phyloP scores from a whole-genome alignment of 2,113 vertebrate genomes.

The Cryptotis parvus region DNA sequence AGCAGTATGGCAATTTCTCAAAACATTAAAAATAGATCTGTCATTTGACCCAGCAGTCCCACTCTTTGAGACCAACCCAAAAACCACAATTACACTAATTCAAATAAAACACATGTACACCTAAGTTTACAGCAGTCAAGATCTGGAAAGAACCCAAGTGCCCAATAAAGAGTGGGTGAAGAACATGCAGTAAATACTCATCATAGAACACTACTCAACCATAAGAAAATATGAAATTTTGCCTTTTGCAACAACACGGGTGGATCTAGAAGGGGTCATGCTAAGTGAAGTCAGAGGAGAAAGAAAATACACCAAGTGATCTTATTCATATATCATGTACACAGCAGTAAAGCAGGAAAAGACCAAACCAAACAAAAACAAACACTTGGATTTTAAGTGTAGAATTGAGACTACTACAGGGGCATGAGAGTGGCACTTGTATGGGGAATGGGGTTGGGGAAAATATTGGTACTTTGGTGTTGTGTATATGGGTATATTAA shows the following conservation, averaged over 20 bases:
- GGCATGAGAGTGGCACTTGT: too few relatives aligned
- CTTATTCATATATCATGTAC: not conserved
- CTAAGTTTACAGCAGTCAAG: not conserved
- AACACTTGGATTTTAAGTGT: too few relatives aligned
- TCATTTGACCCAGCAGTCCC: too few relatives aligned
- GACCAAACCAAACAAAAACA: too few relatives aligned
- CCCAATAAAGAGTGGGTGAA: not conserved
- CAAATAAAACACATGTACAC: not conserved
- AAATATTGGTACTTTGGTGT: too few relatives aligned
- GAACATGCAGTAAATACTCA: not conserved
- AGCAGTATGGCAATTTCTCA: too few relatives aligned
- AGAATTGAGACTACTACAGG: too few relatives aligned
- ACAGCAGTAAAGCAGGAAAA: not conserved
- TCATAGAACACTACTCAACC: not conserved
- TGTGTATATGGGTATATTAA: too few relatives aligned
- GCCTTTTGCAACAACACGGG: not conserved
- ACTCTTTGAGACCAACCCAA: too few relatives aligned
- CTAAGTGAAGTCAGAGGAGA: not conserved
- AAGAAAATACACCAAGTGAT: not conserved
- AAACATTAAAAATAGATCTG: too few relatives aligned
- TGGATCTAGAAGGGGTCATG: not conserved
- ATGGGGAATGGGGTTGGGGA: too few relatives aligned
- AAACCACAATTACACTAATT: not conserved
- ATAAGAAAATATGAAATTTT: not conserved
- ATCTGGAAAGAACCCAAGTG: not conserved